Base-by-base conservation (phyloP, 2,113 vertebrate species). In the Epinephelus cyanopodus region DNA sequence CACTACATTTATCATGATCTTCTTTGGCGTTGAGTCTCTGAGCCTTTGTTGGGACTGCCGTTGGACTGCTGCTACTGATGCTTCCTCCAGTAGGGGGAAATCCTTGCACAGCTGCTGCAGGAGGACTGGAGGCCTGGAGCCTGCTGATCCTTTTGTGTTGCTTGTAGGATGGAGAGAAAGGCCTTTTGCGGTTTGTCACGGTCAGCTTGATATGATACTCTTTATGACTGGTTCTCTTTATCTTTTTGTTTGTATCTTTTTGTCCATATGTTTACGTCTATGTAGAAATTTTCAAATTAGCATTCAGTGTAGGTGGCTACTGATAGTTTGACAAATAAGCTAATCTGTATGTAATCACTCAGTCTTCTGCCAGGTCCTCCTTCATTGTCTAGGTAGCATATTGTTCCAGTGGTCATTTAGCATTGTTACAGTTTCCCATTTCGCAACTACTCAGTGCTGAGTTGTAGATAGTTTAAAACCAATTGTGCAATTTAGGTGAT, bases 221-320 rank as follows among this genome's bases (percentile, higher is more conserved):
- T 62, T 48, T 82, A 63, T 78, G 62, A 90, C 66, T 78, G 64
- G 50, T 85, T 83, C 52, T 82, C 62, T 68, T 23, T 54, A 29
- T 83, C 4, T 74, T 71, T 53, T 89, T 33, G 66, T 83, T 72
- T 75, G 62, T 42, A 57, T 76, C n/a, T 75, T 79, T 84, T 85
- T 74, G 52, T 33, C 25, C n/a, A 53, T 74, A 52, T 82, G 92
- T 94, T 94, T 91, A 93, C 86, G 27, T 91, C 74, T 42, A 37
- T 72, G 61, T 75, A 85, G 56, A 52, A 10, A 58, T 80, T 70
- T 72, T 71, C 42, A 75, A 80, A 68, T 79, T 73, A 63, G 58
- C 33, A 29, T 88, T 77, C 19, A 73, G 54, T 83, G 77, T 76
- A 79, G 39, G 15, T 67, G 63, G 33, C 50, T 72, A 54, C 71